phyloP scores from a whole-genome alignment of 2,113 vertebrate species.

The Balaeniceps rex region DNA sequence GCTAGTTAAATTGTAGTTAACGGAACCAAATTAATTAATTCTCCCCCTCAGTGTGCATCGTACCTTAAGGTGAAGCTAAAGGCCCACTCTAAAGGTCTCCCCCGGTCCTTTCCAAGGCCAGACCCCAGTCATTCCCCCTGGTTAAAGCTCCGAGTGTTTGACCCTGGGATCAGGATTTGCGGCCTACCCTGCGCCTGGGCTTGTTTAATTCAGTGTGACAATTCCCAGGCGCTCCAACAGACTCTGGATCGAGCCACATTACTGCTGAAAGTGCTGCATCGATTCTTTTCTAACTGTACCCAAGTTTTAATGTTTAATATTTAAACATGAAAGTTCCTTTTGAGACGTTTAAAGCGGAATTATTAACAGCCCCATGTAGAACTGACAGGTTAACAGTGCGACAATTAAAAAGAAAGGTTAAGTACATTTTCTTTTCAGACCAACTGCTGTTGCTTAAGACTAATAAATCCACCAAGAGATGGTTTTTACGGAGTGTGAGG shows the following conservation, averaged over 20 bases:
- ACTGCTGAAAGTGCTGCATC: not conserved
- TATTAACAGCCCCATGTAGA: constrained; percentile 46
- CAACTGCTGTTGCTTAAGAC: constrained; percentile 60
- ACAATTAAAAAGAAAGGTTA: constrained; percentile 70
- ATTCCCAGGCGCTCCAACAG: not conserved
- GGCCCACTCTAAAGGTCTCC: not conserved
- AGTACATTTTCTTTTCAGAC: constrained; percentile 63
- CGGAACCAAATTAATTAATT: not conserved
- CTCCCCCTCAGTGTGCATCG: not conserved
- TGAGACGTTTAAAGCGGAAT: constrained; percentile 19
- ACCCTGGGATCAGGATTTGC: not conserved
- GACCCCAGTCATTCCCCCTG: not conserved
- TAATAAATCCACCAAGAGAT: constrained; percentile 57
- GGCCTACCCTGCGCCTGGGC: not conserved
- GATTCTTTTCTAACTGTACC: not conserved
- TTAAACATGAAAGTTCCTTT: constrained; percentile 55
- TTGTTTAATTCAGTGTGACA: not conserved
- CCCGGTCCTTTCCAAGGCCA: not conserved
- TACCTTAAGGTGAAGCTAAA: not conserved
- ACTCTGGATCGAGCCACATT: not conserved
- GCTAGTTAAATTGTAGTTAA: not conserved
- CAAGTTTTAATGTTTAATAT: constrained; percentile 31
- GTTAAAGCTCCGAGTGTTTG: not conserved
- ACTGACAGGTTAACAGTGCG: constrained; percentile 58
- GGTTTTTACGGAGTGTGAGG: constrained; percentile 24